These are phyloP conservation scores for Bombus waltoni DNA, from an alignment of 1,140 invertebrate species.

Conservation along the genomic window DNA sequence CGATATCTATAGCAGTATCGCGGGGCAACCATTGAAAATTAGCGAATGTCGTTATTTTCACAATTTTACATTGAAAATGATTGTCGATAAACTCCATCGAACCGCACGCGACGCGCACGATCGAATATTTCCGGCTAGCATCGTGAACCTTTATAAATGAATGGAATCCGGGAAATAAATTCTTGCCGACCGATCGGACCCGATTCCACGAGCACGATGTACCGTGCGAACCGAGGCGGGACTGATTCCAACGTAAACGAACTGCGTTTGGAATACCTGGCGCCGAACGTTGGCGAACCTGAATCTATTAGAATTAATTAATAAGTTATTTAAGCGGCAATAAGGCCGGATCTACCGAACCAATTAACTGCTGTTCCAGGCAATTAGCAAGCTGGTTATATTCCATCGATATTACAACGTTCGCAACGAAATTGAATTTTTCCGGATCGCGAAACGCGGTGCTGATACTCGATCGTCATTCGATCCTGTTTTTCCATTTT, in stretches of 20 bases:
- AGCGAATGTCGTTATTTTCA: conserved; percentile 6
- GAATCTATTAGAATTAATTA: conserved; percentile 51
- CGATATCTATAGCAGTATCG: no score
- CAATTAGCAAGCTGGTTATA: not conserved
- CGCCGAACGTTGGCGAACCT: not conserved
- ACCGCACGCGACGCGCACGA: not conserved
- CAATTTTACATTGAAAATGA: not conserved
- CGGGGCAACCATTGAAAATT: not conserved
- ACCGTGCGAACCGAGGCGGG: not conserved
- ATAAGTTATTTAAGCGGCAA: conserved; percentile 45
- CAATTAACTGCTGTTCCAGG: conserved; percentile 25
- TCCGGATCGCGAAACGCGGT: not conserved
- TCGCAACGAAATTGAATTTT: conserved; percentile 13
- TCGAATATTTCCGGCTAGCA: not conserved
- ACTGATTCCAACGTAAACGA: not conserved
- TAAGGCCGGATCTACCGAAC: conserved; percentile 1
- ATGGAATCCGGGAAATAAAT: conserved; percentile 8
- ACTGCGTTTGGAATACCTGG: not conserved
- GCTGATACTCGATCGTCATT: not conserved
- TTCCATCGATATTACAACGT: not conserved
- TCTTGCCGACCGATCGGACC: not conserved
- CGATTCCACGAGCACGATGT: not conserved
- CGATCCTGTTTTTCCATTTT: not conserved
- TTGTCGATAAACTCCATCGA: not conserved
- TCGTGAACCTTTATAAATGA: not conserved